Conservation (phyloP, 2,797 vertebrate genomes). For the Sebastes diploproa region DNA sequence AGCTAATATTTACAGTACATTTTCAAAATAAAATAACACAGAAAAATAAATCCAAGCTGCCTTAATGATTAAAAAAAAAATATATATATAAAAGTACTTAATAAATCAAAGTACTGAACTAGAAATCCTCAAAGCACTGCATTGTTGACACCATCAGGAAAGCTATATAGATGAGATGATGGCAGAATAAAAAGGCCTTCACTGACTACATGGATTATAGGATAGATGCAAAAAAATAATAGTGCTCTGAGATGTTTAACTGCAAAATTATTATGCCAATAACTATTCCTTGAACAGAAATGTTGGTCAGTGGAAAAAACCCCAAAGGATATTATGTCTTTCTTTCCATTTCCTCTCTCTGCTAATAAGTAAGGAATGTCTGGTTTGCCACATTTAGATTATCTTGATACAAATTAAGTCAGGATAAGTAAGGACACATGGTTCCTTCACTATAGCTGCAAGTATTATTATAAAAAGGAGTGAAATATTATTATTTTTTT, state of each 20-base stretch:
- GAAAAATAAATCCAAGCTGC: background rate
- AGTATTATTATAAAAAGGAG: background rate
- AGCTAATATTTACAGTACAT: background rate
- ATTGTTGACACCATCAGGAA: conserved; percentile 8
- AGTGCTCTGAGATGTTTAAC: background rate
- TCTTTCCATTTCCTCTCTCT: background rate
- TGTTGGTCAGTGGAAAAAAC: background rate
- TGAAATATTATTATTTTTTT: background rate
- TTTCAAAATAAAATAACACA: background rate
- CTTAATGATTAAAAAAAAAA: background rate
- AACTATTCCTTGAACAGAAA: background rate
- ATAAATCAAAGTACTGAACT: background rate
- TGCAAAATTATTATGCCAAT: background rate
- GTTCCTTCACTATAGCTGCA: background rate
- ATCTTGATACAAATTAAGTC: background rate
- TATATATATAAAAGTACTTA: background rate
- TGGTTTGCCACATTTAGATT: conserved; percentile 22
- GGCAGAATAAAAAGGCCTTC: conserved; percentile 29
- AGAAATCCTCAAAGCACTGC: background rate
- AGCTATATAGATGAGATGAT: background rate
- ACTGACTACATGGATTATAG: background rate
- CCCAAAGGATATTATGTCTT: conserved; percentile 1
- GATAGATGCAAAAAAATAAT: background rate
- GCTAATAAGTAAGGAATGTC: conserved; percentile 17
- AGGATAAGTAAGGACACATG: background rate